phyloP scores from a whole-genome alignment of 2,113 vertebrate species.

The Pseudois nayaur region DNA sequence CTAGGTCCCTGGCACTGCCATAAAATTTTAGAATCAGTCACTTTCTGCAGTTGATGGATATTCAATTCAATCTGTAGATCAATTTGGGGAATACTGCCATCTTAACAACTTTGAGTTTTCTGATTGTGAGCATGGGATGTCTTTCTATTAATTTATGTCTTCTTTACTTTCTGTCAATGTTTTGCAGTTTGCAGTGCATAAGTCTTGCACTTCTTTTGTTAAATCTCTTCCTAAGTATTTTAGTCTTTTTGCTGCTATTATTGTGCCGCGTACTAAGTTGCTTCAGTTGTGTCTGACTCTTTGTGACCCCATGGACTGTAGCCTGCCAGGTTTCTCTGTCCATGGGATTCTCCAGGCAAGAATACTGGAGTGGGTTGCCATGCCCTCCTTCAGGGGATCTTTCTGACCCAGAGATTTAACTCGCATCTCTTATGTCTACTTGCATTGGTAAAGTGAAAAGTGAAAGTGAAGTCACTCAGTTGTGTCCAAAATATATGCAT shows the following conservation, averaged over 20 bases:
- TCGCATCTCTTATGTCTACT: background rate
- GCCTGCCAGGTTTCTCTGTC: background rate
- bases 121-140: background rate
- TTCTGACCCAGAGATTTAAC: background rate
- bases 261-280: background rate
- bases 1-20: background rate
- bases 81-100: background rate
- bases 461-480: no score
- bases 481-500: no score
- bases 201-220: background rate
- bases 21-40: background rate
- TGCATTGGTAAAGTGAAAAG: background rate
- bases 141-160: background rate
- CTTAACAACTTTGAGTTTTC: background rate
- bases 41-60: background rate
- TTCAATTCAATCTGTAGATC: background rate
- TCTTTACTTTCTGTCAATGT: conserved; percentile 19
- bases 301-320: background rate
- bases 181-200: background rate
- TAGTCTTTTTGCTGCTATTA: background rate
- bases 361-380: background rate
- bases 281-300: background rate
- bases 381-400: background rate
- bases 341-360: background rate
- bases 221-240: conserved; percentile 24